Conservation (phyloP, 2,797 vertebrate species). For the Loriculus beryllinus region DNA sequence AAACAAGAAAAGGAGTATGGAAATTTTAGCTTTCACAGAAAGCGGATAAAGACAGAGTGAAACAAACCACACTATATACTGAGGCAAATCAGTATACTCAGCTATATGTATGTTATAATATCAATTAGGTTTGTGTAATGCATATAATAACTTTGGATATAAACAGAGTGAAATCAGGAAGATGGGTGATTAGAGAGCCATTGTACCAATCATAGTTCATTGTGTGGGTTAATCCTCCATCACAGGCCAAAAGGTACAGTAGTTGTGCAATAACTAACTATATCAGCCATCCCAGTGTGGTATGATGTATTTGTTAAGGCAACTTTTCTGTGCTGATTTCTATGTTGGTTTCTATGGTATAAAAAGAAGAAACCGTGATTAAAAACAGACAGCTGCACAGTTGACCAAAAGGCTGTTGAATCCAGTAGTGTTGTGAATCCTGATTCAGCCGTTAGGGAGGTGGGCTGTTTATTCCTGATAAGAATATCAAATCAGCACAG, state of each 20-base stretch:
- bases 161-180: not conserved
- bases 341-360: rapidly evolving
- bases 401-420: not conserved
- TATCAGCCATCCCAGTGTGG: not conserved
- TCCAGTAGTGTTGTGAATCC: not conserved
- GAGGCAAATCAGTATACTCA: not conserved
- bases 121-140: conserved; percentile 8
- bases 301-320: not conserved
- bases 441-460: not conserved
- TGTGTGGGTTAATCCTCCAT: conserved; percentile 13
- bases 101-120: not conserved
- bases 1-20: not conserved
- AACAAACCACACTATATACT: not conserved
- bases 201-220: conserved; percentile 1
- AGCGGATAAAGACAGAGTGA: not conserved
- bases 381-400: not conserved
- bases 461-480: not conserved
- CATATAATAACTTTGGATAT: conserved; percentile 5
- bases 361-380: not conserved
- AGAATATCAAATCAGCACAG: not conserved
- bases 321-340: not conserved
- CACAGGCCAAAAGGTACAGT: not conserved
- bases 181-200: not conserved
- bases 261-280: conserved; percentile 52
- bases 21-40: not conserved